A percentile compares a stretch with the other conserved stretches of the same genome.
phyloP scores from a whole-genome alignment of 2,888 invertebrate species.

The Cryptophagus acutangulus region DNA sequence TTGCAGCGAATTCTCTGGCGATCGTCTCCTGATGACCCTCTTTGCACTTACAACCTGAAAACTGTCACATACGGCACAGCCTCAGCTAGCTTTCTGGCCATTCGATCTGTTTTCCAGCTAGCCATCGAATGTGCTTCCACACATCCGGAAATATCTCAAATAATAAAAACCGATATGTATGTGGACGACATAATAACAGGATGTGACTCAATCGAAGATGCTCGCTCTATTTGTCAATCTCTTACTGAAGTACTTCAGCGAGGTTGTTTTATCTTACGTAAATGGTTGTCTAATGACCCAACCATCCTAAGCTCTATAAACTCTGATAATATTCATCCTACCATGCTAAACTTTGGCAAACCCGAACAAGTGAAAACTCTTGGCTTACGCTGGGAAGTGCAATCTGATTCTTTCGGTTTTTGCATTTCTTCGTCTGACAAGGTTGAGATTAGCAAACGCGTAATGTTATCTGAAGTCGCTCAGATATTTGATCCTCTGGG shows the following conservation, averaged over 20 bases:
- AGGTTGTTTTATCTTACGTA: no score
- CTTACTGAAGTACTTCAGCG: background rate
- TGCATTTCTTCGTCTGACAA: background rate
- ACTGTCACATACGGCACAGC: constrained; percentile 16
- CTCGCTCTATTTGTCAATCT: no score
- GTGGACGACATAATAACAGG: constrained; percentile 1
- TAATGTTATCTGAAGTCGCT: constrained; percentile 13
- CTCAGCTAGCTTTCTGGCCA: constrained; percentile 2
- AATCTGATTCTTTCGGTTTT: background rate
- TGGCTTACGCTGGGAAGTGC: background rate
- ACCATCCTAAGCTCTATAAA: background rate
- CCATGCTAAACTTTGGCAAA: background rate
- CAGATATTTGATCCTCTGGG: constrained; percentile 20
- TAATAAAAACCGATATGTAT: constrained; percentile 2
- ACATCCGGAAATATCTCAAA: background rate
- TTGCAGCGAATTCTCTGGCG: constrained; percentile 3
- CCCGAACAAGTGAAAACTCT: background rate
- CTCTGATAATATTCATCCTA: background rate
- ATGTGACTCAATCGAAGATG: no score
- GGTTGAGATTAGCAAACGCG: constrained; percentile 9
- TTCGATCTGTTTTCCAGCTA: constrained; percentile 2
- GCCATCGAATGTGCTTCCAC: background rate
- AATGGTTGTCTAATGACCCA: background rate
- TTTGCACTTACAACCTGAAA: constrained; percentile 3
- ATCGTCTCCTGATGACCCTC: background rate